Evolutionary conservation across 2,888 invertebrate genomes (phyloP).

Genomic region (Drosophila histrio): DNA sequence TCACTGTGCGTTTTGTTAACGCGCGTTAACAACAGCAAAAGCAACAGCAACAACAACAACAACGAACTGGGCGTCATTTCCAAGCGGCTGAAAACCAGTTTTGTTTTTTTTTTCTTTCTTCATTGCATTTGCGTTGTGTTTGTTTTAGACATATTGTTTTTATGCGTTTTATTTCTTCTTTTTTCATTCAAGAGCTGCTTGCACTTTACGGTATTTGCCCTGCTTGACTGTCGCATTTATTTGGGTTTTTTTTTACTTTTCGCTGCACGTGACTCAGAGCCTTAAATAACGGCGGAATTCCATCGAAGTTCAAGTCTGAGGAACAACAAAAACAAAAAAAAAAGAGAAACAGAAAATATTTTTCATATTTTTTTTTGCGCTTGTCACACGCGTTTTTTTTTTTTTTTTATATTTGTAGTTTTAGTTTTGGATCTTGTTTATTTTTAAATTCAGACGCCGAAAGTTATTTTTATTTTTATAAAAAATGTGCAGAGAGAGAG

Average conservation of each 20-base stretch:
- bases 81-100: constrained; percentile 53
- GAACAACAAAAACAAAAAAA: constrained; percentile 13
- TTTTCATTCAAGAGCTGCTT: constrained; percentile 4
- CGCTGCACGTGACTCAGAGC: constrained; percentile 54
- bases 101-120: constrained; percentile 14
- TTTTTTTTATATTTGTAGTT: constrained; percentile 5
- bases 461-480: constrained; percentile 45
- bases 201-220: constrained; percentile 11
- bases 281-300: constrained; percentile 1
- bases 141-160: constrained; percentile 15
- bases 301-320: constrained; percentile 1
- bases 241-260: constrained; percentile 5
- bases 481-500: constrained; percentile 4
- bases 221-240: neutral
- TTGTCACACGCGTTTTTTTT: neutral
- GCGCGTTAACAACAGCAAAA: constrained; percentile 40
- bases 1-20: constrained; percentile 34
- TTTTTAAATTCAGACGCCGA: constrained; percentile 22
- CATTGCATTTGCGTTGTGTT: constrained; percentile 23
- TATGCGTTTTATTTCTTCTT: neutral
- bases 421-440: neutral
- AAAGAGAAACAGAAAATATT: constrained; percentile 2
- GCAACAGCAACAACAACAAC: neutral
- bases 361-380: neutral
- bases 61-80: constrained; percentile 35